A percentile compares a stretch with the other conserved stretches of the same genome.
phyloP scores from a whole-genome alignment of 2,113 vertebrate species.

The Poeciliopsis retropinna region DNA sequence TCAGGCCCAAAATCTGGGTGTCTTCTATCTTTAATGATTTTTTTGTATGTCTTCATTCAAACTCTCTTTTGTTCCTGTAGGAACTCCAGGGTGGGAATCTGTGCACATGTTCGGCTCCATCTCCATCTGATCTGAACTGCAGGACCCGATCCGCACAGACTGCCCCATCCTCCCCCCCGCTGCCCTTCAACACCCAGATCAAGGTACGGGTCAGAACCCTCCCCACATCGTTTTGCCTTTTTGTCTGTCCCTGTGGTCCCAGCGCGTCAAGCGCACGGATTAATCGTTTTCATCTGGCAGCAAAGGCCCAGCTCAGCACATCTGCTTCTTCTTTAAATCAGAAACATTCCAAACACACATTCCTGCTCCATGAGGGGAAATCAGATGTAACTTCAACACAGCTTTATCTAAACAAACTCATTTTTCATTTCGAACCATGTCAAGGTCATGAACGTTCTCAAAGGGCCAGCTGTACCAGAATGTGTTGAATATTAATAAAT shows the following conservation, averaged over 20 bases:
- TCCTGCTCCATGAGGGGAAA: slow-evolving; percentile 42
- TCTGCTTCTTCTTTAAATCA: slow-evolving; percentile 53
- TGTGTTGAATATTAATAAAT: no score
- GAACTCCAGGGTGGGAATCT: slow-evolving; percentile 81
- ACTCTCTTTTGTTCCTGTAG: slow-evolving; percentile 60
- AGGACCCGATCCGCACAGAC: slow-evolving; percentile 35
- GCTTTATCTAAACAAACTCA: not conserved
- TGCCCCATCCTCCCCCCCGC: slow-evolving; percentile 43
- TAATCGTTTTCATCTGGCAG: slow-evolving; percentile 56
- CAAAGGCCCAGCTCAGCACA: slow-evolving; percentile 47
- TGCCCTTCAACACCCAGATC: slow-evolving; percentile 47
- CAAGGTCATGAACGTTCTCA: no score
- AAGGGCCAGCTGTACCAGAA: no score
- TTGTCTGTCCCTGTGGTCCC: slow-evolving; percentile 20
- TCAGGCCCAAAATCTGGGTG: no score
- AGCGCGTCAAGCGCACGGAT: slow-evolving; percentile 22
- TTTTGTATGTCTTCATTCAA: not conserved
- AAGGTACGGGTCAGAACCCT: slow-evolving; percentile 42
- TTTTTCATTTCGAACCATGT: no score
- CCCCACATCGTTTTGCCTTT: not conserved
- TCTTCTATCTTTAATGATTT: no score
- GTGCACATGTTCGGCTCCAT: slow-evolving; percentile 31
- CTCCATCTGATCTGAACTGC: slow-evolving; percentile 38
- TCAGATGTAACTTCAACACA: not conserved
- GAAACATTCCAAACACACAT: slow-evolving; percentile 48